phyloP scores from a whole-genome alignment of 2,113 vertebrate genomes.

The Callospermophilus lateralis region DNA sequence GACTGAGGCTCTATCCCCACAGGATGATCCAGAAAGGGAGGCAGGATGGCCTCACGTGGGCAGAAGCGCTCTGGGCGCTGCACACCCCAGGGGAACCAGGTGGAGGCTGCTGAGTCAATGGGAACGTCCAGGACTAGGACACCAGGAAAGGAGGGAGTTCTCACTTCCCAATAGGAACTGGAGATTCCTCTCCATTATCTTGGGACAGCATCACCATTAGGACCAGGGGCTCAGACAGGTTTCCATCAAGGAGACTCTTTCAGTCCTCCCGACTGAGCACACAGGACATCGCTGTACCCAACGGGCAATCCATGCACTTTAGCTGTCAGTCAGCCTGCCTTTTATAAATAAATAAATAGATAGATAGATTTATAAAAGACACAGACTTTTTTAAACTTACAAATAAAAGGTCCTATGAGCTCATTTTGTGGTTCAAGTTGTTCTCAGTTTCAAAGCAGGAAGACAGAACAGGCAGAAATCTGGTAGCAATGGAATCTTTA shows the following conservation, averaged over 20 bases:
- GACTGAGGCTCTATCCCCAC: neutral
- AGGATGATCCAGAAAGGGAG: neutral
- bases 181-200: neutral
- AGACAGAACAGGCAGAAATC: neutral
- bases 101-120: neutral
- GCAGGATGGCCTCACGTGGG: neutral
- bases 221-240: neutral
- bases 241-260: neutral
- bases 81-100: neutral
- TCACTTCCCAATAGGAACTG: neutral
- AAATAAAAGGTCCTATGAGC: neutral
- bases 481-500: neutral
- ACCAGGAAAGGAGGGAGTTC: neutral
- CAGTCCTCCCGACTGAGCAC: neutral
- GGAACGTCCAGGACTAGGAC: neutral
- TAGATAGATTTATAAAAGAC: too few relatives aligned
- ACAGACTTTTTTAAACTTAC: neutral
- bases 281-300: neutral
- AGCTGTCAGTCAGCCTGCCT: neutral
- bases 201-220: neutral
- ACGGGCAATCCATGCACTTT: neutral
- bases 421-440: conserved; percentile 16
- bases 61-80: neutral
- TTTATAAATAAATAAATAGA: neutral
- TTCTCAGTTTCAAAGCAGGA: neutral